These are phyloP conservation scores for Rhagoletis pomonella DNA, from an alignment of 1,140 invertebrate species.

Conservation along the genomic window DNA sequence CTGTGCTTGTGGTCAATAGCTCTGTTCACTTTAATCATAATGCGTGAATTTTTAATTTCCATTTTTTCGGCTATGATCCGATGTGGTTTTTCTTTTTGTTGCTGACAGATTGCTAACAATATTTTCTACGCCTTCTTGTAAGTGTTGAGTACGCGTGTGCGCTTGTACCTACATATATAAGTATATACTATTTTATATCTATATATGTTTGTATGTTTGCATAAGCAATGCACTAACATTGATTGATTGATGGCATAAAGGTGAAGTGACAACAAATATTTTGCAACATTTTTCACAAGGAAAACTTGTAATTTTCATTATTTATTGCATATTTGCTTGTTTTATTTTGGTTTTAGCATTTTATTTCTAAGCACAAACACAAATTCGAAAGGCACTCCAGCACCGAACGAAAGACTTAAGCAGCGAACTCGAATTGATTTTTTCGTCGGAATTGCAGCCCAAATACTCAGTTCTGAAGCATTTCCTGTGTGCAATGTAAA, in stretches of 20 bases:
- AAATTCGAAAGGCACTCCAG: conserved; percentile 32
- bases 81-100: background rate
- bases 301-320: background rate
- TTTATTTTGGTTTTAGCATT: background rate
- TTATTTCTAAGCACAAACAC: background rate
- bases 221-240: background rate
- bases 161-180: background rate
- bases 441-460: background rate
- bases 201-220: background rate
- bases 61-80: background rate
- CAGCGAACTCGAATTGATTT: background rate
- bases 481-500: background rate
- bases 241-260: conserved; percentile 25
- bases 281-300: conserved; percentile 8
- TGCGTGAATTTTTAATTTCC: conserved; percentile 45
- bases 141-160: background rate
- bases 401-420: conserved; percentile 37
- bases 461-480: background rate
- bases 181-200: background rate
- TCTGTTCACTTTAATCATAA: conserved; percentile 18
- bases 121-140: conserved; percentile 14
- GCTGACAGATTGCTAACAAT: conserved; percentile 14
- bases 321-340: background rate
- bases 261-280: conserved; percentile 17
- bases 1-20: background rate